Evolutionary conservation across 2,113 vertebrate species (phyloP).

Genomic region (Coptodon rendalli): DNA sequence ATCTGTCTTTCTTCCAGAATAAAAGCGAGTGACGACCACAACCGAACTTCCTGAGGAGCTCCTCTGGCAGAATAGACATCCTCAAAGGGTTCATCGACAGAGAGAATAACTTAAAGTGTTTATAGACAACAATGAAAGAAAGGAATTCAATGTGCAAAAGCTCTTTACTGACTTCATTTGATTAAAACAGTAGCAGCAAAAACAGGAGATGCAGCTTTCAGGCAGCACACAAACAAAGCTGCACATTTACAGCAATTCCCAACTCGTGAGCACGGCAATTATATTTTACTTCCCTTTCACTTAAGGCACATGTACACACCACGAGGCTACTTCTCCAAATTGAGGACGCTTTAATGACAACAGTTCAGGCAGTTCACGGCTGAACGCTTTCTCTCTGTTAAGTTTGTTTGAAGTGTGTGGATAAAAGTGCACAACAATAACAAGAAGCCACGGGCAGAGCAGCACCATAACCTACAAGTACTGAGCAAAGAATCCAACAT

Average conservation of each 20-base stretch:
- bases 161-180: neutral
- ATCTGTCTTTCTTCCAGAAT: conserved; percentile 18
- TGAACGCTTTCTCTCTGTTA: neutral
- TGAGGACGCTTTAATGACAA: neutral
- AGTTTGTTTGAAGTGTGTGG: neutral
- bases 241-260: neutral
- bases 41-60: conserved; percentile 9
- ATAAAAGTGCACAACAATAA: neutral
- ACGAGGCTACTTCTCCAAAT: conserved; percentile 14
- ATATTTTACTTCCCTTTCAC: conserved; percentile 25
- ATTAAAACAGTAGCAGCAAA: neutral
- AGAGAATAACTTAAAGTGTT: neutral
- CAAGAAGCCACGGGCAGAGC: neutral
- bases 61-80: neutral
- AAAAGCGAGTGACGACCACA: neutral
- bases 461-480: neutral
- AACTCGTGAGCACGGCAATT: neutral
- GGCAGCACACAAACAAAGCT: neutral
- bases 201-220: neutral
- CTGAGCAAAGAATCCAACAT: neutral
- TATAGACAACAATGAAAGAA: neutral
- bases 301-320: neutral
- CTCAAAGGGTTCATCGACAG: neutral
- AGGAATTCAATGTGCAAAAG: neutral
- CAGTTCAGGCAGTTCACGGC: neutral